A percentile compares a stretch with the other conserved stretches of the same genome.
These are phyloP conservation scores for Coecobrya sp. DNA, from an alignment of 2,888 invertebrate species.

Conservation along the genomic window DNA sequence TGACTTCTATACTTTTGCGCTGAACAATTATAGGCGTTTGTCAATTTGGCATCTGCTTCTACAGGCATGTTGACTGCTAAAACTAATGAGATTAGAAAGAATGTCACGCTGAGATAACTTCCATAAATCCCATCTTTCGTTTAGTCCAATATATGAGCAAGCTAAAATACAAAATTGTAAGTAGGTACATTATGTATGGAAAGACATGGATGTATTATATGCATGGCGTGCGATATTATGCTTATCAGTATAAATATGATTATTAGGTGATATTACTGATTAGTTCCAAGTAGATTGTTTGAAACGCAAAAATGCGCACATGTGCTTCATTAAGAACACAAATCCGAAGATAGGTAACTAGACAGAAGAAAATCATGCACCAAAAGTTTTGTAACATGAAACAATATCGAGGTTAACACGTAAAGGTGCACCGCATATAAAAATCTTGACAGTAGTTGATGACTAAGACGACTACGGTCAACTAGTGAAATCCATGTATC, in stretches of 20 bases:
- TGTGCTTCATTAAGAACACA: slow-evolving; percentile 29
- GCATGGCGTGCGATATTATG: neutral
- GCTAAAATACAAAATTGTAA: neutral
- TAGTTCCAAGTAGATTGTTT: neutral
- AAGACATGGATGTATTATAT: neutral
- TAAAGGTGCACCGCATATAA: slow-evolving; percentile 58
- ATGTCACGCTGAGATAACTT: slow-evolving; percentile 34
- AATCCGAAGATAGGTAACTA: neutral
- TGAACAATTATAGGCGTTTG: slow-evolving; percentile 9
- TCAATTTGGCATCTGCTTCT: slow-evolving; percentile 68
- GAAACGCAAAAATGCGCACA: slow-evolving; percentile 37
- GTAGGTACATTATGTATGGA: neutral
- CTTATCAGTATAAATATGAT: neutral
- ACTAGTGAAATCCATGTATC: neutral
- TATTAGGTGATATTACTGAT: neutral
- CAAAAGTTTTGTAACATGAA: neutral
- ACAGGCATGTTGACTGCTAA: slow-evolving; percentile 1
- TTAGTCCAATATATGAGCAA: neutral
- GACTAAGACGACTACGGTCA: slow-evolving; percentile 57
- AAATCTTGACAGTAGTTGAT: slow-evolving; percentile 58
- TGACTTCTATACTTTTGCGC: neutral
- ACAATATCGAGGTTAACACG: neutral
- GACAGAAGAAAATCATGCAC: neutral
- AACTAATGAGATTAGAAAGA: slow-evolving; percentile 73
- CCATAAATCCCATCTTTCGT: slow-evolving; percentile 23